These are phyloP conservation scores for Lepidochrysops patricia DNA, from an alignment of 2,888 invertebrate species.

Conservation along the genomic window DNA sequence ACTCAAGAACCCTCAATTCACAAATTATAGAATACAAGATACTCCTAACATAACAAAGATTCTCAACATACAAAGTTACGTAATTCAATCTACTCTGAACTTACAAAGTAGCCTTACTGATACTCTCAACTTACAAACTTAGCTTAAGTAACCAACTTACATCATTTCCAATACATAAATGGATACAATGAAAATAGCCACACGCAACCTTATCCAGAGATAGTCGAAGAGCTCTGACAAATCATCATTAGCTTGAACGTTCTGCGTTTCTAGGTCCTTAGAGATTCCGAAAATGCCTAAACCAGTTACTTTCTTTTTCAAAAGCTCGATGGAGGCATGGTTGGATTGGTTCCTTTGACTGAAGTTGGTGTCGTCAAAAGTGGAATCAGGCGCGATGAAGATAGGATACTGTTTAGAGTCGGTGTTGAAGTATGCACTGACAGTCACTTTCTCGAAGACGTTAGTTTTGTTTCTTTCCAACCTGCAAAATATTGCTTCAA, in stretches of 20 bases:
- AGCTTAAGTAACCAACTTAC: slow-evolving; percentile 32
- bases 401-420: background rate
- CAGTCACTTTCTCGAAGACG: slow-evolving; percentile 26
- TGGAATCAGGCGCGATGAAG: background rate
- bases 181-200: slow-evolving; percentile 51
- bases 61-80: background rate
- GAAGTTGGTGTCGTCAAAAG: slow-evolving; percentile 7
- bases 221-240: slow-evolving; percentile 55
- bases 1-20: too few relatives aligned
- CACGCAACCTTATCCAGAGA: slow-evolving; percentile 54
- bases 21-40: too few relatives aligned
- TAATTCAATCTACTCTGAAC: too few relatives aligned
- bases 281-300: slow-evolving; percentile 44
- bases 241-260: slow-evolving; percentile 44
- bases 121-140: background rate
- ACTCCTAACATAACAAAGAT: too few relatives aligned
- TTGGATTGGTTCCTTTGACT: slow-evolving; percentile 23
- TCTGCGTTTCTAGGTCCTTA: slow-evolving; percentile 37
- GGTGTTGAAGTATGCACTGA: background rate
- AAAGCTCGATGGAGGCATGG: slow-evolving; percentile 33
- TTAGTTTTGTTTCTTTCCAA: slow-evolving; percentile 30
- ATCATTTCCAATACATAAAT: slow-evolving; percentile 66
- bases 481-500: slow-evolving; percentile 37
- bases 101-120: background rate
- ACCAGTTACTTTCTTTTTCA: slow-evolving; percentile 31